These are phyloP conservation scores for Bolinopsis microptera DNA, from an alignment of 37 sponge, comb jelly and placozoan genomes.

Conservation along the genomic window DNA sequence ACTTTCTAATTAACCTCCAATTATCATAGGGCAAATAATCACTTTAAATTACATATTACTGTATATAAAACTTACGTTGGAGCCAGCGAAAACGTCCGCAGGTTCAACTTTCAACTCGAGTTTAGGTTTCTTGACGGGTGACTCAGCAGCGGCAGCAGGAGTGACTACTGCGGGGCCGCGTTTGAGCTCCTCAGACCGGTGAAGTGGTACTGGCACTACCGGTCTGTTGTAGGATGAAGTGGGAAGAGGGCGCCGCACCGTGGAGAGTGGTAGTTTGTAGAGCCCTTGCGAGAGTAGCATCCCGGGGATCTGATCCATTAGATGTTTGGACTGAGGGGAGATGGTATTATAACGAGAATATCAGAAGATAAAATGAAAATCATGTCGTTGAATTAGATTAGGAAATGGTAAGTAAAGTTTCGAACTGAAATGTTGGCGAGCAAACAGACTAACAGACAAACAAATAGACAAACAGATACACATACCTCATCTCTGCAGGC, in stretches of 20 bases:
- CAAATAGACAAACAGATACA: neutral
- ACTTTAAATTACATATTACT: no score
- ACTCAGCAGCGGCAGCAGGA: neutral
- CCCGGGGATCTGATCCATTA: neutral
- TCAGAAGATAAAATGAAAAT: no score
- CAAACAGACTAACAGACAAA: neutral
- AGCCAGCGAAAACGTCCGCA: neutral
- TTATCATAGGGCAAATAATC: no score
- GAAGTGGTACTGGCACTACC: neutral
- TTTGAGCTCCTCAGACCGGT: neutral
- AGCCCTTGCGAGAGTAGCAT: neutral
- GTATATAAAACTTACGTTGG: neutral
- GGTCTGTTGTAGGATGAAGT: neutral
- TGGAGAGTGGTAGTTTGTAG: conserved; percentile 6
- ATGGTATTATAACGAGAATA: no score
- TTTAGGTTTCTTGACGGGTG: conserved; percentile 33
- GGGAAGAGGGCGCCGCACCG: neutral
- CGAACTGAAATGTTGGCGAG: neutral
- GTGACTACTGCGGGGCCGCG: neutral
- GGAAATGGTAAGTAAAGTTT: neutral
- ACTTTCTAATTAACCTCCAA: no score
- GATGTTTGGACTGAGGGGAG: neutral
- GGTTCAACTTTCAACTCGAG: neutral
- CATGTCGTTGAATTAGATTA: neutral
- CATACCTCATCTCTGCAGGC: conserved; percentile 32